These are phyloP conservation scores for Zaprionus nigranus DNA, from an alignment of 1,140 invertebrate species.

Conservation along the genomic window DNA sequence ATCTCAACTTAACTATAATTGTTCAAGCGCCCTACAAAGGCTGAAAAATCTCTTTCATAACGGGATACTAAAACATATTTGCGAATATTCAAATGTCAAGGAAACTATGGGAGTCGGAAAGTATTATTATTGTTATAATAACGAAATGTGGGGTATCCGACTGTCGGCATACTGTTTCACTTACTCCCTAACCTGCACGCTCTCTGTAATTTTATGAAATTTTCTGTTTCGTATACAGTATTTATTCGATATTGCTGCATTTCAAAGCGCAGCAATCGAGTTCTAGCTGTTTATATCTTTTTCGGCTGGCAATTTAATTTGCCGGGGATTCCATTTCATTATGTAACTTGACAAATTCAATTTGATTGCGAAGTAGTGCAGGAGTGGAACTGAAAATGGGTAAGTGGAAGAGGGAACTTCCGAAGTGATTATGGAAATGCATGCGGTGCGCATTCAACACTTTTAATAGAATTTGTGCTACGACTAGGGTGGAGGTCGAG, in stretches of 20 bases:
- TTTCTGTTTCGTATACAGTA: conserved; percentile 11
- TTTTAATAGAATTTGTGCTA: conserved; percentile 66
- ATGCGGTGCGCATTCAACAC: conserved; percentile 8
- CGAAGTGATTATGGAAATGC: conserved; percentile 34
- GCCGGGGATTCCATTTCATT: conserved; percentile 75
- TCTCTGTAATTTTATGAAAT: conserved; percentile 1
- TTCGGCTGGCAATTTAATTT: conserved; percentile 71
- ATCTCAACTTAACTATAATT: too few relatives aligned
- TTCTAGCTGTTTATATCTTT: conserved; percentile 19
- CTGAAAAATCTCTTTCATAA: too few relatives aligned
- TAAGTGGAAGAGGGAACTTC: neutral
- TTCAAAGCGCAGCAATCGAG: conserved; percentile 21
- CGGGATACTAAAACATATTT: too few relatives aligned
- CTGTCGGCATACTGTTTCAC: neutral
- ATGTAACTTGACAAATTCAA: conserved; percentile 72
- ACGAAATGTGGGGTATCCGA: neutral
- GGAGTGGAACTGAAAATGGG: neutral
- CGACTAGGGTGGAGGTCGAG: conserved; percentile 33
- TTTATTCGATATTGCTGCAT: conserved; percentile 26
- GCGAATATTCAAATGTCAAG: too few relatives aligned
- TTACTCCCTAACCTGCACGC: neutral
- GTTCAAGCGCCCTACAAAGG: too few relatives aligned
- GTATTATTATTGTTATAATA: too few relatives aligned
- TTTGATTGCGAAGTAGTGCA: conserved; percentile 46
- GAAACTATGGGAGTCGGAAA: too few relatives aligned